Evolutionary conservation across 1,140 invertebrate species (phyloP), one percentile per base, ranked within the genome.

Genomic region (Drosophila ohnishii): DNA sequence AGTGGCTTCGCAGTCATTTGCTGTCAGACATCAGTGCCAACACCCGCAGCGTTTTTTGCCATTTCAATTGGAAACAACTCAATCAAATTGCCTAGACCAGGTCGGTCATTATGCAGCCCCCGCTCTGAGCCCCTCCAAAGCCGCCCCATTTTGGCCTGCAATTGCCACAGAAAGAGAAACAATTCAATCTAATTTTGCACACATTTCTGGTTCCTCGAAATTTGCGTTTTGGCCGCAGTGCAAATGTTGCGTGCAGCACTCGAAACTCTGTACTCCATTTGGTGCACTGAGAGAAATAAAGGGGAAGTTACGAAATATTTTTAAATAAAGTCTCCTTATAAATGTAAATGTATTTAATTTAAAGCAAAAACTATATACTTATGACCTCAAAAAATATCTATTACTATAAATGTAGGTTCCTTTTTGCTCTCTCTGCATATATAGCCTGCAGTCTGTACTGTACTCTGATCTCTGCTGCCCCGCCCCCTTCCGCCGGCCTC

Each of bases 41-140:
- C 84, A 84, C 84, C 84, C 84, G 84, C 84, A 88, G 84, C 84
- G 85, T 71, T 86, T 86, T 71, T 76, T 72, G 73, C 73, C 59
- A 88, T 88, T 88, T 59, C 84, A 88, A 88, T 88, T 88, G 84
- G 80, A 88, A 88, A 88, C 84, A 78, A 88, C 84, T 88, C 84
- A 88, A 88, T 88, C 80, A 88, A 88, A 88, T 88, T 88, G 84
- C 79, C 53, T 59, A 57, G 66, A 56, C 65, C 78, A 60, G 77
- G 67, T 65, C 69, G 75, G 79, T 86, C 82, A 88, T 88, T 88
- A 88, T 88, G 77, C 55, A 16, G n/a, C 67, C 40, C 9, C 37
- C 9, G n/a, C 10, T 3, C 40, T 28, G 25, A 28, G 25, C 28
- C 42, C 37, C 14, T 11, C 35, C 3, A 16, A 44, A 57, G 66